These are phyloP conservation scores for Pandemis corylana DNA, from an alignment of 2,888 invertebrate species.

Conservation along the genomic window DNA sequence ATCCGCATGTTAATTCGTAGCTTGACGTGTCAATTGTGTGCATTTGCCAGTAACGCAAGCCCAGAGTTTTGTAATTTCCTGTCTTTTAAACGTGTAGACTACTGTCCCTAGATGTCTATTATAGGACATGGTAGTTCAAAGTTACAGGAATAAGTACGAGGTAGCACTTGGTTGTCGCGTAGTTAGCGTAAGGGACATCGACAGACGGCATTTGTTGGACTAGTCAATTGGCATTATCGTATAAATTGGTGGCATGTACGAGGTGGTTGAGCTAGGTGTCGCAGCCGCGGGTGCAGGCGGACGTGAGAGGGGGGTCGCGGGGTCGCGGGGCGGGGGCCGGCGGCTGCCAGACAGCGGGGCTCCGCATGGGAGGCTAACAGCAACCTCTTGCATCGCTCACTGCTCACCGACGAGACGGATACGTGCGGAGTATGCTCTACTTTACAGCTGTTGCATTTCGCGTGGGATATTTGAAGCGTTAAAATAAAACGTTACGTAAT, in stretches of 20 bases:
- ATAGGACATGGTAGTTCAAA: no score
- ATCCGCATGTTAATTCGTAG: constrained; percentile 25
- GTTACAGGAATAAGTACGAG: not conserved
- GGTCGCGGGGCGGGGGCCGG: constrained; percentile 53
- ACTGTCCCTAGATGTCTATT: not conserved
- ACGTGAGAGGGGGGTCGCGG: constrained; percentile 49
- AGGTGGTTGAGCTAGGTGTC: constrained; percentile 74
- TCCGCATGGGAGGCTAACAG: constrained; percentile 83
- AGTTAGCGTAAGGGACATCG: not conserved
- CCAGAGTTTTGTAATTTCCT: not conserved
- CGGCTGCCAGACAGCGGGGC: constrained; percentile 84
- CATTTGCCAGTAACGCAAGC: constrained; percentile 18
- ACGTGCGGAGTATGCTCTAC: constrained; percentile 78
- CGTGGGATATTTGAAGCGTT: constrained; percentile 1
- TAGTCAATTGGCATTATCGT: constrained; percentile 22
- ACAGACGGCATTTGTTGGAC: constrained; percentile 8
- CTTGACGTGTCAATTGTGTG: constrained; percentile 14
- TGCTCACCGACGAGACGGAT: constrained; percentile 78
- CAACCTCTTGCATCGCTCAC: constrained; percentile 79
- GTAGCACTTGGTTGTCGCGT: constrained; percentile 16
- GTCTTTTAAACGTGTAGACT: constrained; percentile 4
- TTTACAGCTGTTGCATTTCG: constrained; percentile 48
- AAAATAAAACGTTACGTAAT: not conserved
- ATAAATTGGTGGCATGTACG: constrained; percentile 68
- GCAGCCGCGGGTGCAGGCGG: constrained; percentile 48